phyloP scores from a whole-genome alignment of 64 coral and sea anemone genomes.

The Trachythela sp. region DNA sequence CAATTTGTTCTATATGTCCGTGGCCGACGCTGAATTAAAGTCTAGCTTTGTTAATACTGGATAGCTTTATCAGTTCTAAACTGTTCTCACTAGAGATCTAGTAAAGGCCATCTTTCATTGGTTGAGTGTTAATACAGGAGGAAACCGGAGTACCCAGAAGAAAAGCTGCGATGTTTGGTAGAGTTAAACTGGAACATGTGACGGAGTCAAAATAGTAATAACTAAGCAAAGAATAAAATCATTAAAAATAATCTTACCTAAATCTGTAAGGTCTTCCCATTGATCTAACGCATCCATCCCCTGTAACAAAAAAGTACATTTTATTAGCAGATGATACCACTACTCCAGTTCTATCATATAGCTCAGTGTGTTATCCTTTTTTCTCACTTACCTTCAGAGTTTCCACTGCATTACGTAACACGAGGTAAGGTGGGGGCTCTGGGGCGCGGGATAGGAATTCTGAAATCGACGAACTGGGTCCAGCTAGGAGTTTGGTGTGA shows the following conservation, averaged over 20 bases:
- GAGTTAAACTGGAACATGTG: no score
- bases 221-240: background rate
- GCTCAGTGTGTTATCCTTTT: no score
- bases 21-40: no score
- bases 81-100: no score
- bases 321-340: background rate
- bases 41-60: no score
- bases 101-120: no score
- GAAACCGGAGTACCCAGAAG: no score
- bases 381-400: constrained; percentile 57
- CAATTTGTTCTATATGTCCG: no score
- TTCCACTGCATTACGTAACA: constrained; percentile 82
- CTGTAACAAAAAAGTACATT: constrained; percentile 27
- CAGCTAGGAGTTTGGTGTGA: constrained; percentile 79
- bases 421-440: constrained; percentile 69
- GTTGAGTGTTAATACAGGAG: no score
- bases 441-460: constrained; percentile 86
- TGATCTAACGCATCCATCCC: constrained; percentile 81
- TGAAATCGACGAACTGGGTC: constrained; percentile 61
- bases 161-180: no score
- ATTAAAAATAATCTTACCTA: constrained; percentile 37
- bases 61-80: no score
- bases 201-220: no score
- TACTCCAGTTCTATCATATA: background rate
- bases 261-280: constrained; percentile 89